Evolutionary conservation across 2,888 invertebrate genomes (phyloP).

Genomic region (Mimachlamys varia): DNA sequence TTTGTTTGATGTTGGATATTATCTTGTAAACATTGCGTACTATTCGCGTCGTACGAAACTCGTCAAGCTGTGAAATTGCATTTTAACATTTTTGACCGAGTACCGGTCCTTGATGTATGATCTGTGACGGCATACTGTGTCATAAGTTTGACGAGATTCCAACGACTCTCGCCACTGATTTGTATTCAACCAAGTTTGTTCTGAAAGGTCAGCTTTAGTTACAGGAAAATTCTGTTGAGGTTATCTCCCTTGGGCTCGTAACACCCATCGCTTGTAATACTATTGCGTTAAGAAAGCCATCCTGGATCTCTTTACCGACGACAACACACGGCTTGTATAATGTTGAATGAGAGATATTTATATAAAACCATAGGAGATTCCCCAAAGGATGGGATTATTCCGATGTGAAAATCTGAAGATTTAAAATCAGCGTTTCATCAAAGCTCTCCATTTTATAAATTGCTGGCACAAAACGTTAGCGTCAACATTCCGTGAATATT

Average conservation of each 20-base stretch:
- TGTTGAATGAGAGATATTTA: background rate
- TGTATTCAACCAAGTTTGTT: background rate
- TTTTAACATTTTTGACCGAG: slow-evolving; percentile 17
- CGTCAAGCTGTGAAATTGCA: background rate
- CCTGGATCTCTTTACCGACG: background rate
- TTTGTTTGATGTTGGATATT: background rate
- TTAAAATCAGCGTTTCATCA: no score
- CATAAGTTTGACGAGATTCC: background rate
- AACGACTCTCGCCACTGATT: background rate
- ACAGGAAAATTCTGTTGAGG: background rate
- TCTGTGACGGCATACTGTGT: background rate
- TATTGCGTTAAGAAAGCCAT: background rate
- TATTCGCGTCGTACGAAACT: no score
- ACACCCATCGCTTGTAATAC: background rate
- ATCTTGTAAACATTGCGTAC: background rate
- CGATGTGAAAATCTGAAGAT: no score
- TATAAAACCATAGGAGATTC: background rate
- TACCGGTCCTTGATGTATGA: background rate
- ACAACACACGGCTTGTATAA: background rate
- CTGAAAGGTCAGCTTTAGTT: background rate
- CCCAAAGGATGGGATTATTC: background rate
- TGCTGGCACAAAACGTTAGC: no score
- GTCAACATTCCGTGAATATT: background rate
- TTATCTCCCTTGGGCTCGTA: slow-evolving; percentile 1
- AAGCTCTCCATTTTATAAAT: no score